Conservation (phyloP, 2,888 invertebrate genomes). For the Orthonevra nobilis region DNA sequence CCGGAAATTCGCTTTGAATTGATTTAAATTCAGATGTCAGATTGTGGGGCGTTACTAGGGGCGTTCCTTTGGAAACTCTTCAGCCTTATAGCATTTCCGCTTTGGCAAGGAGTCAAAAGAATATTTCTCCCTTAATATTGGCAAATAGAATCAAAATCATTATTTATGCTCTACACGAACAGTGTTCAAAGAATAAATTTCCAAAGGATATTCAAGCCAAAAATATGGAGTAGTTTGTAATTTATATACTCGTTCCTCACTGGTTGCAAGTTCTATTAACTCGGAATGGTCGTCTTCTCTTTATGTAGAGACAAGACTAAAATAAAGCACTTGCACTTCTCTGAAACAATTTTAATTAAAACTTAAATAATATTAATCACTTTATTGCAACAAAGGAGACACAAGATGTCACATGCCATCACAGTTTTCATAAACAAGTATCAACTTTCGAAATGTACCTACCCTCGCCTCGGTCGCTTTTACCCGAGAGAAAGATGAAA, state of each 20-base stretch:
- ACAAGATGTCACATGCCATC: constrained; percentile 26
- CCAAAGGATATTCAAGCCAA: too few relatives aligned
- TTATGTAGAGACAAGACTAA: neutral
- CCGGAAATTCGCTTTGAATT: constrained; percentile 62
- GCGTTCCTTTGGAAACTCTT: constrained; percentile 18
- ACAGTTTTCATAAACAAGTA: constrained; percentile 45
- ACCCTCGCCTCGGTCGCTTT: neutral
- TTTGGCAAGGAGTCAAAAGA: constrained; percentile 41
- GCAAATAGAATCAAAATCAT: constrained; percentile 23
- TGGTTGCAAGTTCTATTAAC: too few relatives aligned
- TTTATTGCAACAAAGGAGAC: constrained; percentile 16
- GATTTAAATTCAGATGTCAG: constrained; percentile 66
- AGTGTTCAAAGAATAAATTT: too few relatives aligned
- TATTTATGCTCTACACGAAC: too few relatives aligned
- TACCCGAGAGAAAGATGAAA: constrained; percentile 9
- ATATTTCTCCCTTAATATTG: neutral
- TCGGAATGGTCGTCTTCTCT: too few relatives aligned
- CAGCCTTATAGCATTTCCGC: constrained; percentile 19
- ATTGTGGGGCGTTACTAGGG: constrained; percentile 55
- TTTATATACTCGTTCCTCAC: too few relatives aligned
- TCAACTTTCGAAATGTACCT: constrained; percentile 8
- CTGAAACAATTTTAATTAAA: constrained; percentile 25
- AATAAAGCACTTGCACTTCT: neutral
- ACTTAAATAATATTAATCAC: constrained; percentile 39
- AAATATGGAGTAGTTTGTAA: too few relatives aligned